Percentiles rank a stretch among this genome's conserved stretches.
Conservation (phyloP, 2,113 vertebrate genomes). For the Serilophus lunatus region DNA sequence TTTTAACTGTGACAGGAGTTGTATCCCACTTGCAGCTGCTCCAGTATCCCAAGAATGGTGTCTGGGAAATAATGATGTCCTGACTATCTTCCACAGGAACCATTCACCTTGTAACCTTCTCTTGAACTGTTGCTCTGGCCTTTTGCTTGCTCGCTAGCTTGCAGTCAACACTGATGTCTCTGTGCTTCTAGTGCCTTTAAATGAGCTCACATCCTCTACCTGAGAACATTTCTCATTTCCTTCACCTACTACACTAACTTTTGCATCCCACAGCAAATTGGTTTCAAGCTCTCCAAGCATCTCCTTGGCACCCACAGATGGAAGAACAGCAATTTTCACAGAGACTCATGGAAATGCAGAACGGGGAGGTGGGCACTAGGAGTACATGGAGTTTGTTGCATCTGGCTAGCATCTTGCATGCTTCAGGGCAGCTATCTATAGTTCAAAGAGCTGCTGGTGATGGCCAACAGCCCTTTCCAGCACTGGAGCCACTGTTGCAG, state of each 20-base stretch:
- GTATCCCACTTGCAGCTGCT: background rate
- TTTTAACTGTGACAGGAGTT: background rate
- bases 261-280: background rate
- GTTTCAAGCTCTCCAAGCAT: background rate
- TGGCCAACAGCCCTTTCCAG: background rate
- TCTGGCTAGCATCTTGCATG: background rate
- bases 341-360: background rate
- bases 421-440: background rate
- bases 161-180: background rate
- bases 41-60: background rate
- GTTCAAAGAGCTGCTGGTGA: background rate
- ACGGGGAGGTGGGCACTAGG: background rate
- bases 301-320: background rate
- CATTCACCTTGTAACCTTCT: fast-evolving
- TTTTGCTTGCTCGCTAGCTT: background rate
- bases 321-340: background rate
- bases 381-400: background rate
- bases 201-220: background rate
- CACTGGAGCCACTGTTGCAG: background rate
- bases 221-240: background rate
- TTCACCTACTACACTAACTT: background rate
- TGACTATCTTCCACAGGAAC: background rate
- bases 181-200: background rate
- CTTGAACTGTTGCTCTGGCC: background rate
- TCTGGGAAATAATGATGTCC: background rate